Base-by-base conservation (phyloP, 1,140 invertebrate genomes). In the Zaprionus nigranus region DNA sequence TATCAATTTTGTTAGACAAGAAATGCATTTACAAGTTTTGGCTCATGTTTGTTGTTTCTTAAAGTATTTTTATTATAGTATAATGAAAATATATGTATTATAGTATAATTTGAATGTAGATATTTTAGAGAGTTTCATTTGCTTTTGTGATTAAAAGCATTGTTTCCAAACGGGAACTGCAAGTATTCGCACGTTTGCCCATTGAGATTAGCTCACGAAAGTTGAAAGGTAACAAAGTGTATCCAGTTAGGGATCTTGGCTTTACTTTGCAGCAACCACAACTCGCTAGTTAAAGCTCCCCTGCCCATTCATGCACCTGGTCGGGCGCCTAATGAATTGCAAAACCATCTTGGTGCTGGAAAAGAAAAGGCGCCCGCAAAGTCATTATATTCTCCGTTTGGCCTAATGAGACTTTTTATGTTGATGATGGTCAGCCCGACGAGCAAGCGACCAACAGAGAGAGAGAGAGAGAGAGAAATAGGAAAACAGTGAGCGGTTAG, bases 301-400 rank as follows among this genome's bases (percentile, higher is more conserved):
- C 17, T 67, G 43, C 40, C 72, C 64, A 75, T 75, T 70, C 61
- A 80, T 69, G 76, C 62, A 69, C 49, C 46, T 60, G 78, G 67
- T 54, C 63, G 66, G 69, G 38, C 30, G 66, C 43, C 53, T 83
- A 83, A 83, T 83, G 81, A 84, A 83, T 83, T 81, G 83, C 61
- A 63, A 64, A 80, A 73, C 60, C 77, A 69, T 75, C 69, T 75
- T 58, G 75, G 76, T 79, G 51, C 43, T 30, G 58, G n/a, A n/a
- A 43, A 57, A 57, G 56, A 56, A 57, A 57, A 74, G 22, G 38
- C 30, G 62, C 12, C 59, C 36, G 54, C 62, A 71, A 70, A 88
- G 84, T 88, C 84, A 88, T 88, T 88, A 88, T 81, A 87, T 78
- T 88, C 83, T 76, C 84, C 84, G 79, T 88, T 88, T 90, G 78